Evolutionary conservation across 2,888 invertebrate species (phyloP).

Genomic region (Nemotelus pantherinus): DNA sequence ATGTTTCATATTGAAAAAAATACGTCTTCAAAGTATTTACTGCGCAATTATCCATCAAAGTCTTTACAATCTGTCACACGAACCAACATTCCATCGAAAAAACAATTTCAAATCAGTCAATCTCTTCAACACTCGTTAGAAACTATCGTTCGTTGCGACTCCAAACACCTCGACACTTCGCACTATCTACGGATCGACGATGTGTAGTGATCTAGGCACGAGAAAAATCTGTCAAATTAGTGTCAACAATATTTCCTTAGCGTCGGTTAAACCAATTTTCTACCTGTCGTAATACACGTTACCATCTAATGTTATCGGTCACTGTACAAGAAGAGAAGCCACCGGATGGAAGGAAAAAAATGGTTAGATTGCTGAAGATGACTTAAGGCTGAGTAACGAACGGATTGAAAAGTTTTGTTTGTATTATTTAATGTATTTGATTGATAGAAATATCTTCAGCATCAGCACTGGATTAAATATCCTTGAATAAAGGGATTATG

Average conservation of each 20-base stretch:
- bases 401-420: background rate
- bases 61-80: conserved; percentile 22
- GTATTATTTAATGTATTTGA: too few relatives aligned
- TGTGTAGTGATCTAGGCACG: conserved; percentile 28
- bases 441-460: too few relatives aligned
- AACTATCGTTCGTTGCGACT: conserved; percentile 3
- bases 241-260: conserved; percentile 43
- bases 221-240: conserved; percentile 44
- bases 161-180: conserved; percentile 27
- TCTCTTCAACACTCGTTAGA: conserved; percentile 8
- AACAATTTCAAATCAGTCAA: conserved; percentile 31
- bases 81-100: conserved; percentile 20
- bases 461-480: too few relatives aligned
- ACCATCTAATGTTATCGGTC: conserved; percentile 34
- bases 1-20: conserved; percentile 14
- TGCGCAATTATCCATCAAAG: conserved; percentile 39
- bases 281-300: conserved; percentile 35
- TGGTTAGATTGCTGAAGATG: conserved; percentile 10
- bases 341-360: background rate
- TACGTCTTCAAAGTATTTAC: conserved; percentile 5
- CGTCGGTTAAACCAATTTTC: conserved; percentile 43
- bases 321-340: background rate
- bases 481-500: too few relatives aligned
- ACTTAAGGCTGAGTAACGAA: background rate
- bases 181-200: conserved; percentile 9